Percentiles rank a stretch among this genome's conserved stretches.
Conservation (phyloP, 2,797 vertebrate genomes). For the Sardinella longiceps region DNA sequence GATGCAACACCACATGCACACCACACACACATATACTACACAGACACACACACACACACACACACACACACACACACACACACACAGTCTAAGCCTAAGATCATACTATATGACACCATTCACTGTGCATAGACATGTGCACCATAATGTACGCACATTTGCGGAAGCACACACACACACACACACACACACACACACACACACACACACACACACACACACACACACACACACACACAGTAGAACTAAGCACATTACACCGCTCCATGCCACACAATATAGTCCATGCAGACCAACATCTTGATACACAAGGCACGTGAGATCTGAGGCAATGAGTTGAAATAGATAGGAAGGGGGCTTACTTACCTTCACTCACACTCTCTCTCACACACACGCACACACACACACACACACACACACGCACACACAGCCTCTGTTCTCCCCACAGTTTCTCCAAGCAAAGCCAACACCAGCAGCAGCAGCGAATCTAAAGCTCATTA, state of each 20-base stretch:
- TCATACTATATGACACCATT: too few species aligned
- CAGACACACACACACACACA: slow-evolving; percentile 1
- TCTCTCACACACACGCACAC: not conserved
- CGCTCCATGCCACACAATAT: not conserved
- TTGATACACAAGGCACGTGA: not conserved
- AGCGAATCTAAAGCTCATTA: not conserved
- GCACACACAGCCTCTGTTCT: not conserved
- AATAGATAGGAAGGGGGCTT: not conserved
- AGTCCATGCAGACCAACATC: not conserved
- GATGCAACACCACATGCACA: not conserved
- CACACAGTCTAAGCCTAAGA: not conserved
- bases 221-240: not conserved
- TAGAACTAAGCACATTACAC: not conserved
- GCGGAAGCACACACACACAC: not conserved
- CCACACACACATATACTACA: not conserved
- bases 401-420: not conserved
- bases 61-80: slow-evolving; percentile 29
- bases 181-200: not conserved
- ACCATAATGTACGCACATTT: slow-evolving; percentile 10
- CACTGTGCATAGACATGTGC: too few species aligned
- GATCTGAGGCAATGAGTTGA: not conserved
- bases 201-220: not conserved
- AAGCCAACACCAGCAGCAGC: not conserved
- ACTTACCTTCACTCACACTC: not conserved
- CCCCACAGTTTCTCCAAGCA: not conserved